Conservation (phyloP, 23 tunicate species). For the Ciona savignyi region DNA sequence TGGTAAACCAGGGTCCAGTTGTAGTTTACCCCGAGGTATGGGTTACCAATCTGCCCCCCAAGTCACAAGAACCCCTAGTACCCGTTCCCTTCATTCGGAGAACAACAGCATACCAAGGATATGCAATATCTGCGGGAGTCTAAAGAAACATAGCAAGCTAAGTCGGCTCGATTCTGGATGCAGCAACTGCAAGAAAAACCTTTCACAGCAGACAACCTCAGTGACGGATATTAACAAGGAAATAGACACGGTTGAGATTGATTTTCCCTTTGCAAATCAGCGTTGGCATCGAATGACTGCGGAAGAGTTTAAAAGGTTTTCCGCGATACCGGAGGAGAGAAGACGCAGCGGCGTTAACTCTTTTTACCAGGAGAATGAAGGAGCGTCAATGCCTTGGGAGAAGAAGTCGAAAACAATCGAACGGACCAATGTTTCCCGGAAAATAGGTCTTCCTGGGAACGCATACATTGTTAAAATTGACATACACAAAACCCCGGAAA, state of each 20-base stretch:
- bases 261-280: constrained; percentile 4
- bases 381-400: constrained; percentile 18
- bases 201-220: not conserved
- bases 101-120: constrained; percentile 23
- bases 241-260: constrained; percentile 2
- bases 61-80: constrained; percentile 31
- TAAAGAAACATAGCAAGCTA: constrained; percentile 7
- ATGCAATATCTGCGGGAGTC: constrained; percentile 13
- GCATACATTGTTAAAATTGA: not conserved
- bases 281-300: constrained; percentile 61
- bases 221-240: constrained; percentile 13
- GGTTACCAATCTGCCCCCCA: constrained; percentile 19
- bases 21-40: constrained; percentile 28
- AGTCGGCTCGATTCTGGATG: not conserved
- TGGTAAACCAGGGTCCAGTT: constrained; percentile 10
- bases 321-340: constrained; percentile 78
- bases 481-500: not conserved
- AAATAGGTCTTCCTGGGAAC: not conserved
- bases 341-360: constrained; percentile 57
- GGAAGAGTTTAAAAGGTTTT: constrained; percentile 68
- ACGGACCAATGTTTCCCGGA: constrained; percentile 13
- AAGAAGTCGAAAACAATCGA: constrained; percentile 28
- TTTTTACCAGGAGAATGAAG: constrained; percentile 13
- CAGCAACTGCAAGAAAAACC: not conserved
- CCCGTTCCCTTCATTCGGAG: constrained; percentile 32